Percentiles rank a stretch among this genome's conserved stretches.
phyloP scores from a whole-genome alignment of 2,797 vertebrate genomes.

The Borostomias antarcticus region DNA sequence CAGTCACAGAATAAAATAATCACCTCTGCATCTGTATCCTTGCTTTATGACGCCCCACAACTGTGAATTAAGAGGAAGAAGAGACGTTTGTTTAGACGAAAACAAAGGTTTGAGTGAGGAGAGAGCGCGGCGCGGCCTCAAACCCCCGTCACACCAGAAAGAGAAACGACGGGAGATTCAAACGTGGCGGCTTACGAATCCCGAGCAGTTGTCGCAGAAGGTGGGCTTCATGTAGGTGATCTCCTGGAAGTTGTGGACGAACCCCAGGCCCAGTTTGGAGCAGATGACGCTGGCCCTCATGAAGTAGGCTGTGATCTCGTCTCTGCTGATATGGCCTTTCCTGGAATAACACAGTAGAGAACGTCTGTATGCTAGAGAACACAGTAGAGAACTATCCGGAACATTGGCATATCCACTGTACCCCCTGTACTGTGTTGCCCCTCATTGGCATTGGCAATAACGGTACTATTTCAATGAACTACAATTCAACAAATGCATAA shows the following conservation, averaged over 20 bases:
- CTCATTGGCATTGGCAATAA: too few relatives aligned
- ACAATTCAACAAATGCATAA: too few relatives aligned
- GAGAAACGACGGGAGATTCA: neutral
- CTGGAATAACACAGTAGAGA: slow-evolving; percentile 66
- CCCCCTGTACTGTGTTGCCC: too few relatives aligned
- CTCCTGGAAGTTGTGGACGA: slow-evolving; percentile 95
- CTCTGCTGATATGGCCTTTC: slow-evolving; percentile 90
- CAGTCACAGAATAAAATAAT: slow-evolving; percentile 11
- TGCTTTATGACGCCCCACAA: slow-evolving; percentile 98
- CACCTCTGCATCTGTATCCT: slow-evolving; percentile 95
- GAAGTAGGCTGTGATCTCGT: slow-evolving; percentile 95
- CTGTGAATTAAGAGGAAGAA: slow-evolving; percentile 55
- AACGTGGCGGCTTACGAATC: slow-evolving; percentile 86
- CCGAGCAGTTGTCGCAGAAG: slow-evolving; percentile 97
- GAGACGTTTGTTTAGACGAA: too few relatives aligned
- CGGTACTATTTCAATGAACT: too few relatives aligned
- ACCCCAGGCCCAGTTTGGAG: slow-evolving; percentile 92
- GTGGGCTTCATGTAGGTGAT: slow-evolving; percentile 95
- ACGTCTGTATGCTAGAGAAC: neutral
- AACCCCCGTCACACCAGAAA: neutral
- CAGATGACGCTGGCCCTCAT: slow-evolving; percentile 95
- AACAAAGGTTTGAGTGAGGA: too few relatives aligned
- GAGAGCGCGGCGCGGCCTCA: too few relatives aligned
- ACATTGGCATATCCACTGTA: too few relatives aligned
- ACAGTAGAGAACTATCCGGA: neutral